These are phyloP conservation scores for Diceros bicornis DNA, from an alignment of 2,797 vertebrate genomes.

Conservation along the genomic window DNA sequence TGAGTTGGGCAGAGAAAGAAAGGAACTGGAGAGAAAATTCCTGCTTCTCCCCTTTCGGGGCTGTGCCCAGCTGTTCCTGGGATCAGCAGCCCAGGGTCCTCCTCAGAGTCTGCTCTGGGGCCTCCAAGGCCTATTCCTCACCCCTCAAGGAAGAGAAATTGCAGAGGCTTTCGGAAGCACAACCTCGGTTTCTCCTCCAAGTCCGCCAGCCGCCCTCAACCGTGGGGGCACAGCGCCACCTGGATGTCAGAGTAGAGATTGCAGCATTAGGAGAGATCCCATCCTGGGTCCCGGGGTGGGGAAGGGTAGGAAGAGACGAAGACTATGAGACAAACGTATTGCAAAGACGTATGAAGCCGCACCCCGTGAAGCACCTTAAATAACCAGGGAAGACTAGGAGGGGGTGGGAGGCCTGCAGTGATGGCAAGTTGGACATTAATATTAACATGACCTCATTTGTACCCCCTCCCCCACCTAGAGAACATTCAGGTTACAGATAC, in stretches of 20 bases:
- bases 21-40: neutral
- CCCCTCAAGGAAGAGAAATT: neutral
- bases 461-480: neutral
- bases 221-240: constrained; percentile 59
- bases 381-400: neutral
- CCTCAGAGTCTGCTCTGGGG: neutral
- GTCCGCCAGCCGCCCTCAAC: neutral
- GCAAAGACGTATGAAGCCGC: neutral
- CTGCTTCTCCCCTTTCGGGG: neutral
- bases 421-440: neutral
- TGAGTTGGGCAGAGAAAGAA: neutral
- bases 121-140: neutral
- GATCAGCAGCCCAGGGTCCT: neutral
- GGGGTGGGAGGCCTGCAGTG: neutral
- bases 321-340: neutral
- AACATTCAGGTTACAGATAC: neutral
- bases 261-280: neutral
- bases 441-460: neutral
- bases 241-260: neutral
- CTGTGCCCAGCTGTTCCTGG: neutral
- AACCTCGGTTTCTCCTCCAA: neutral
- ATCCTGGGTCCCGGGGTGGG: rapidly evolving
- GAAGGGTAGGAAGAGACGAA: neutral
- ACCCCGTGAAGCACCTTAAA: neutral
- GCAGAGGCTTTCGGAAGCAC: neutral